Conservation (phyloP, 1,140 invertebrate genomes). For the Drosophila micromelanica region DNA sequence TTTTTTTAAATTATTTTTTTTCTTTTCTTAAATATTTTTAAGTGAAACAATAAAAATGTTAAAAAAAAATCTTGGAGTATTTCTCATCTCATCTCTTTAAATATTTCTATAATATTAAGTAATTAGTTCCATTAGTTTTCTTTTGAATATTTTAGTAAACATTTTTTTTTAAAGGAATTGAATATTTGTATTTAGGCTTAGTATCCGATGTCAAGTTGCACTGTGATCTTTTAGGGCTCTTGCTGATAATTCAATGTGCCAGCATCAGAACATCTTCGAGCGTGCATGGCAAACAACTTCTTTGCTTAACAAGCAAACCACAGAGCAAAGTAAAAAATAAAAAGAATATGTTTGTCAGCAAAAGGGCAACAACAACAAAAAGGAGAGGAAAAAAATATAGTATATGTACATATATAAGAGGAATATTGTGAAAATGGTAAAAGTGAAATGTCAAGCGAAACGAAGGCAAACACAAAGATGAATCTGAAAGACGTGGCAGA, state of each 20-base stretch:
- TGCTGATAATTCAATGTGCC: constrained; percentile 34
- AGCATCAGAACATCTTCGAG: constrained; percentile 24
- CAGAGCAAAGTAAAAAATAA: constrained; percentile 9
- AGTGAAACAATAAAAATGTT: no score
- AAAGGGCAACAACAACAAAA: constrained; percentile 45
- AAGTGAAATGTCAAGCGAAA: constrained; percentile 80
- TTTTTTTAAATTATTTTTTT: no score
- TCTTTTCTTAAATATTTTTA: no score
- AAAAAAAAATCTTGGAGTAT: no score
- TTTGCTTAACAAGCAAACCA: constrained; percentile 31
- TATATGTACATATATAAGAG: no score
- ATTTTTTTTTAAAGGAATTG: neutral
- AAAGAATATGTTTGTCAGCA: constrained; percentile 64
- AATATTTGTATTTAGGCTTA: neutral
- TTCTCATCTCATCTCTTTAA: no score
- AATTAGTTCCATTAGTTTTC: no score
- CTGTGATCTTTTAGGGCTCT: neutral
- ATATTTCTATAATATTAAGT: no score
- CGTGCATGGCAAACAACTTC: constrained; percentile 42
- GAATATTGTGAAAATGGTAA: constrained; percentile 65
- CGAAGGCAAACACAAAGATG: constrained; percentile 47
- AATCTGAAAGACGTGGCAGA: constrained; percentile 27
- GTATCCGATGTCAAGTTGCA: neutral
- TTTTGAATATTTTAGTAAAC: no score
- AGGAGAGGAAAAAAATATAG: constrained; percentile 25